Conservation (phyloP, 2,888 invertebrate species). For the Chrysina gloriosa region DNA sequence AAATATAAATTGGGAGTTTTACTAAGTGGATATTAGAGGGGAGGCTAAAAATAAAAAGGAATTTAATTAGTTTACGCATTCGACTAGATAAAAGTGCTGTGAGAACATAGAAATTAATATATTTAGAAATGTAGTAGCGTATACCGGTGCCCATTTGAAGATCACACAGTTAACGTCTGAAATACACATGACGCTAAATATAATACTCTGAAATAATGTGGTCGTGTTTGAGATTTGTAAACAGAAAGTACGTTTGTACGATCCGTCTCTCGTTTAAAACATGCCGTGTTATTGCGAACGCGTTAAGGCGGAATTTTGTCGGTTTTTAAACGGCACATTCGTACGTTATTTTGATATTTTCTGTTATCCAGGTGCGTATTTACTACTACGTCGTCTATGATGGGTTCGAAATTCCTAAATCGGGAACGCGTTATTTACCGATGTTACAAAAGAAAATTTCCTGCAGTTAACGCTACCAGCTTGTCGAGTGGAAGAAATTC, state of each 20-base stretch:
- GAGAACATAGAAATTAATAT: conserved; percentile 16
- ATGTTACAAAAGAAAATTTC: conserved; percentile 19
- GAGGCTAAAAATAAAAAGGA: background rate
- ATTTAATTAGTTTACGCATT: conserved; percentile 5
- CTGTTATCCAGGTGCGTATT: background rate
- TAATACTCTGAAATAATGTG: conserved; percentile 54
- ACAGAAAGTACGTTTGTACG: conserved; percentile 51
- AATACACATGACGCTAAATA: conserved; percentile 49
- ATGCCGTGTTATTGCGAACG: no score
- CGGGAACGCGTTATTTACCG: background rate
- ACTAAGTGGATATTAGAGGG: background rate
- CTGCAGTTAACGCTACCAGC: background rate
- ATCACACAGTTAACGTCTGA: conserved; percentile 36
- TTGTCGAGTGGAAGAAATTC: no score
- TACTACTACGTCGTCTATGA: conserved; percentile 3
- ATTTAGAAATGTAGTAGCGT: conserved; percentile 28
- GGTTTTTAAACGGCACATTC: background rate
- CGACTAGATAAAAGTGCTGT: background rate
- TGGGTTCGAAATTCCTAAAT: conserved; percentile 6
- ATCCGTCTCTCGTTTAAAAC: conserved; percentile 1
- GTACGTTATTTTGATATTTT: background rate
- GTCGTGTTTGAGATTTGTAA: conserved; percentile 55
- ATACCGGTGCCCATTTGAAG: conserved; percentile 18
- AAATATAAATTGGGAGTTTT: background rate
- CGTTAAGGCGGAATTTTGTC: background rate